These are phyloP conservation scores for Eumeta japonica DNA, from an alignment of 1,140 invertebrate species.

Conservation along the genomic window DNA sequence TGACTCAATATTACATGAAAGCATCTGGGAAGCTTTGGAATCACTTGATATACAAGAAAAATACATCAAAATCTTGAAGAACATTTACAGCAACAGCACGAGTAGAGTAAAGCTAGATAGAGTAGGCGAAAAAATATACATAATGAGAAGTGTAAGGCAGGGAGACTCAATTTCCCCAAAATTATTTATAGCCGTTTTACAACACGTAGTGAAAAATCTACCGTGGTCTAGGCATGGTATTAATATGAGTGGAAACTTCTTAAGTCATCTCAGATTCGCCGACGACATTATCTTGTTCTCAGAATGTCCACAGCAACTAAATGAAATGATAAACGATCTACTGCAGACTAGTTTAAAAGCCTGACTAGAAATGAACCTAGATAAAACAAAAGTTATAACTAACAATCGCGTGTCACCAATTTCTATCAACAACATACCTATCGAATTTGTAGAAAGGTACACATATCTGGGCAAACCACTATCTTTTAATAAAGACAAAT, in stretches of 20 bases:
- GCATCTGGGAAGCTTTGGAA: too few relatives aligned
- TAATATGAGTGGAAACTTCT: constrained; percentile 13
- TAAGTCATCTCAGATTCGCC: constrained; percentile 14
- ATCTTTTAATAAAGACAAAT: constrained; percentile 4
- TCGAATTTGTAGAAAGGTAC: constrained; percentile 3
- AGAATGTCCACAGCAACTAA: too few relatives aligned
- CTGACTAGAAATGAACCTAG: constrained; percentile 13
- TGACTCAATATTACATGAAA: too few relatives aligned
- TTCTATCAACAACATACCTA: too few relatives aligned
- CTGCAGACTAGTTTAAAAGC: constrained; percentile 8
- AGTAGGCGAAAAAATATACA: constrained; percentile 6
- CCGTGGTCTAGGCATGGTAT: constrained; percentile 14
- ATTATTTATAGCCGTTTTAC: too few relatives aligned
- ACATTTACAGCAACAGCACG: too few relatives aligned
- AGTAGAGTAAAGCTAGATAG: too few relatives aligned
- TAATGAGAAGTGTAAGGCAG: constrained; percentile 13
- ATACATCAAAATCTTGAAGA: too few relatives aligned
- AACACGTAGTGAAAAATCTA: constrained; percentile 10
- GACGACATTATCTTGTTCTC: constrained; percentile 3
- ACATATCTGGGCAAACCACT: constrained; percentile 5
- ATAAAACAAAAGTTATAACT: too few relatives aligned
- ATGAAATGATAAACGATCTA: constrained; percentile 14
- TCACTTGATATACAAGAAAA: constrained; percentile 12
- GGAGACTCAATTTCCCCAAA: too few relatives aligned
- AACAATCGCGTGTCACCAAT: constrained; percentile 5